Base-by-base conservation (phyloP, 2,888 invertebrate genomes). In the Ochropleura leucogaster region DNA sequence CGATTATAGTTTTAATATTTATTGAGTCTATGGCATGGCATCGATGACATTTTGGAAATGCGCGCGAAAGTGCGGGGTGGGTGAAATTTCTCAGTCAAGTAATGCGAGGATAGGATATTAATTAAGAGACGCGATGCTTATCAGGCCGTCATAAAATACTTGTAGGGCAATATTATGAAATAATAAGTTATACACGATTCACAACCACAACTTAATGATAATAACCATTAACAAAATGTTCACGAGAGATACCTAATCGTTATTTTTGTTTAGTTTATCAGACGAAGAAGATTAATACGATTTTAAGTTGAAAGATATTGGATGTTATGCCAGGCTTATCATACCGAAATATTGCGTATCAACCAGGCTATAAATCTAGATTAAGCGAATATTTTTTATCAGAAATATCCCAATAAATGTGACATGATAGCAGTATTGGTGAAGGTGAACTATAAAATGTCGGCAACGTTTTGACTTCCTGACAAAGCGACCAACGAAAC, bases 371-470 rank as follows among this genome's bases (percentile, higher is more conserved):
- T 82, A 82, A 77, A 85, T 69, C 66, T 82, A 72, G 72, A 82
- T 85, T 69, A 82, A 10, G 30, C 44, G 44, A 63, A 62, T 62
- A 47, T 60, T 82, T 59, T 68, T 85, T 82, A 85, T 82, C 85
- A 53, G 44, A 63, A 60, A 72, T 70, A 75, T 75, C 20, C 42
- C n/a, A 51, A 71, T 70, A 68, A 81, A 81, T 75, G 62, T 69
- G 70, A 64, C 59, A 74, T 64, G 64, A 65, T 85, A 81, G 40
- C 47, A 60, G 49, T 44, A 51, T 79, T 66, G 12, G 55, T 65
- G 47, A 53, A 46, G 47, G 47, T 53, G 47, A 68, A 40, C 57
- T 49, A 40, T 51, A 51, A 44, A 49, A 80, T 53, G 18, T 51
- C 40, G 47, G 42, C 46, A 40, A 51, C 7, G 62, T 53, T 73